Percentiles rank a stretch among this genome's conserved stretches.
Conservation (phyloP, 2,888 invertebrate genomes). For the Caenorhabditis parvicauda region DNA sequence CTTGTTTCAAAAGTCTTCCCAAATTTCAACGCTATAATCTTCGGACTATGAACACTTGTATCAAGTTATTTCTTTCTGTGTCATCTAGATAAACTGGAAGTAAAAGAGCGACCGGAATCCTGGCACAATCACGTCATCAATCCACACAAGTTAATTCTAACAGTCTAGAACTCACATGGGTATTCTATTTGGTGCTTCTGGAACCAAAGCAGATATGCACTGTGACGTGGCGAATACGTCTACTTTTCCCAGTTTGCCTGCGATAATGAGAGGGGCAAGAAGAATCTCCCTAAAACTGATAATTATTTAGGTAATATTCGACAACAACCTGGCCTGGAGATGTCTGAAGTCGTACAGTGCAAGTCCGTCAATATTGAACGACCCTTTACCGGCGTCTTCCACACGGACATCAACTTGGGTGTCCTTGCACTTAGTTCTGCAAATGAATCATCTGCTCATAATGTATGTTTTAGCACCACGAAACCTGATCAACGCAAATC, state of each 20-base stretch:
- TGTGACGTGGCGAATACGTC: slow-evolving; percentile 46
- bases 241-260: slow-evolving; percentile 47
- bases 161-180: slow-evolving; percentile 10
- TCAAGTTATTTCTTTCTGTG: no score
- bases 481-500: slow-evolving; percentile 27
- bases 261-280: slow-evolving; percentile 53
- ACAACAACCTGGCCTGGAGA: slow-evolving; percentile 51
- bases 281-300: slow-evolving; percentile 47
- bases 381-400: slow-evolving; percentile 52
- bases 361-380: slow-evolving; percentile 50
- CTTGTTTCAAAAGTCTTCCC: no score
- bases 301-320: no score
- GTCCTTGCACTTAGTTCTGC: slow-evolving; percentile 45
- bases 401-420: slow-evolving; percentile 47
- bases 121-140: no score
- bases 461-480: background rate
- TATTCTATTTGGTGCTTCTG: slow-evolving; percentile 23
- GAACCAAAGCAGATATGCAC: slow-evolving; percentile 15
- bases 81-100: no score
- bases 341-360: slow-evolving; percentile 44
- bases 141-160: no score
- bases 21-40: no score
- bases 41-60: no score
- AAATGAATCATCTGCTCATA: slow-evolving; percentile 3
- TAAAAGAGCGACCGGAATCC: no score